phyloP scores from a whole-genome alignment of 2,888 invertebrate genomes.

The Leucophenga maculata region DNA sequence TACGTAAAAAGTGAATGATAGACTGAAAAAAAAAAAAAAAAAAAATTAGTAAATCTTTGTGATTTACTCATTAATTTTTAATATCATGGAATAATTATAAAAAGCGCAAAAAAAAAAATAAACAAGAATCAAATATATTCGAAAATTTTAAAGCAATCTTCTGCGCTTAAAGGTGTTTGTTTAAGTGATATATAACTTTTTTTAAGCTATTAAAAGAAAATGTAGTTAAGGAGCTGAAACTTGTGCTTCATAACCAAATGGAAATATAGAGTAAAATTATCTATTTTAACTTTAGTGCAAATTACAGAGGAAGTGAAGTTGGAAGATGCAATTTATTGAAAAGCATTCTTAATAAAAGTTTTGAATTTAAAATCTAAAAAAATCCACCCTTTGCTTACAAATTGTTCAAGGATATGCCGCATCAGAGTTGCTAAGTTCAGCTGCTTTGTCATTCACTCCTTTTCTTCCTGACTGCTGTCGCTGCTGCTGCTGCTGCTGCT shows the following conservation, averaged over 20 bases:
- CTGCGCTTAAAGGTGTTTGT: no score
- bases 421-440: neutral
- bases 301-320: no score
- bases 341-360: no score
- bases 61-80: conserved; percentile 21
- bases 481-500: conserved; percentile 9
- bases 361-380: no score
- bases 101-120: neutral
- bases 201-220: no score
- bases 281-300: no score
- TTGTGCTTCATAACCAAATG: no score
- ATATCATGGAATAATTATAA: conserved; percentile 18
- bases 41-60: neutral
- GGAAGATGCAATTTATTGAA: no score
- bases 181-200: no score
- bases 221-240: no score
- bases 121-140: neutral
- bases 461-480: conserved; percentile 43
- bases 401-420: conserved; percentile 47
- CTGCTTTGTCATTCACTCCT: conserved; percentile 47
- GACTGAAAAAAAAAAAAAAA: neutral
- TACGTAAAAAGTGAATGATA: neutral
- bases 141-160: no score
- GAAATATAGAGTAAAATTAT: no score
- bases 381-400: conserved; percentile 28